Conservation (phyloP, 1,140 invertebrate species). For the Listronotus bonariensis region DNA sequence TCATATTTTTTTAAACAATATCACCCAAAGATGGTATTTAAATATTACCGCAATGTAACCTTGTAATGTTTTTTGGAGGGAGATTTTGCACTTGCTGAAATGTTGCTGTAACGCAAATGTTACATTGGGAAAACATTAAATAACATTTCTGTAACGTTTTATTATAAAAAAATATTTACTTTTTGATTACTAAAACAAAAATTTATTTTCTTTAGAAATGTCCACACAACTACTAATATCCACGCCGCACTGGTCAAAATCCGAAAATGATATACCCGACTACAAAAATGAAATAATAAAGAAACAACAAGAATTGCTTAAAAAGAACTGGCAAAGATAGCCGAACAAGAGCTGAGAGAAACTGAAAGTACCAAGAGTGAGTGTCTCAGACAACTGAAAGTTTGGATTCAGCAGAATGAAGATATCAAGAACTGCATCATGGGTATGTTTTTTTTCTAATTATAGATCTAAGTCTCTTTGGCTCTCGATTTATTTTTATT, state of each 20-base stretch:
- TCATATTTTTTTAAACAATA: too few species aligned
- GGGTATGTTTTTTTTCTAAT: constrained; percentile 60
- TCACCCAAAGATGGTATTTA: too few species aligned
- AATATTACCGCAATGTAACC: too few species aligned
- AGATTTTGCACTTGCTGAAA: too few species aligned
- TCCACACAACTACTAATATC: constrained; percentile 43
- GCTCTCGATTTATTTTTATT: too few species aligned
- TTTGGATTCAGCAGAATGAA: constrained; percentile 71
- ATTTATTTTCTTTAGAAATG: constrained; percentile 23
- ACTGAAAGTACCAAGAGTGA: constrained; percentile 64
- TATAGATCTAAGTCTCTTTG: too few species aligned
- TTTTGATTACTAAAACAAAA: too few species aligned
- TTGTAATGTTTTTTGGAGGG: too few species aligned
- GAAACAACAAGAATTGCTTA: constrained; percentile 47
- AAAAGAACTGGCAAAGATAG: constrained; percentile 60
- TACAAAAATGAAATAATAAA: constrained; percentile 34
- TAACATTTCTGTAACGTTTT: too few species aligned
- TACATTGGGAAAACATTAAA: too few species aligned
- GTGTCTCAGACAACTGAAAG: constrained; percentile 64
- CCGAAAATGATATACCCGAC: constrained; percentile 9
- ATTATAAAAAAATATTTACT: too few species aligned
- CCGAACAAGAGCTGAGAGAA: constrained; percentile 68
- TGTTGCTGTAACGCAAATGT: too few species aligned
- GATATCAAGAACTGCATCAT: constrained; percentile 69
- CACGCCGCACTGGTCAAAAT: constrained; percentile 37